Conservation (phyloP, 2,797 vertebrate genomes). For the Gallinago nigripennis region DNA sequence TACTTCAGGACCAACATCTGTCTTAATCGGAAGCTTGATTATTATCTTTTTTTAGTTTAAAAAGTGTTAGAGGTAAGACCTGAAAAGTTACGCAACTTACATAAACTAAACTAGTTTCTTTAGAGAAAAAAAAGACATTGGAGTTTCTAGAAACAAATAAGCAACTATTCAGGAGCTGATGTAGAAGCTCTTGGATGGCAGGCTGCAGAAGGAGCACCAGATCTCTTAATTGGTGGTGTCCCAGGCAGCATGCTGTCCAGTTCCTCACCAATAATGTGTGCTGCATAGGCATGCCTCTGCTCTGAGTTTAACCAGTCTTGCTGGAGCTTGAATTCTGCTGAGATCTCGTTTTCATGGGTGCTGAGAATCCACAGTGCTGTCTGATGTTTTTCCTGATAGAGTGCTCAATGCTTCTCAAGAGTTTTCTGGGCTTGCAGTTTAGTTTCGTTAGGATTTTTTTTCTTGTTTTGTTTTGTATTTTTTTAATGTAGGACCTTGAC, state of each 20-base stretch:
- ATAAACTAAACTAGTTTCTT: background rate
- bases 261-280: background rate
- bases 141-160: background rate
- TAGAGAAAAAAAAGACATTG: background rate
- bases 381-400: background rate
- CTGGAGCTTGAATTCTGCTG: background rate
- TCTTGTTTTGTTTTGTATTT: background rate
- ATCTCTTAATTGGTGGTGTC: background rate
- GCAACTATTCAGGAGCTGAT: background rate
- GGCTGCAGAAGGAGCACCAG: background rate
- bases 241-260: background rate
- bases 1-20: background rate
- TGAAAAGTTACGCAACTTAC: background rate
- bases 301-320: background rate
- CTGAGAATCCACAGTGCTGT: background rate
- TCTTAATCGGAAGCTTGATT: background rate
- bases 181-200: background rate
- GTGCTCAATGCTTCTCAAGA: background rate
- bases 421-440: background rate
- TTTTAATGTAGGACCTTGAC: background rate
- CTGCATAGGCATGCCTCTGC: background rate
- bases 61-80: background rate
- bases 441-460: background rate
- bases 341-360: background rate
- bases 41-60: background rate